Conservation (phyloP, 2,113 vertebrate genomes). For the Ctenomys sociabilis region DNA sequence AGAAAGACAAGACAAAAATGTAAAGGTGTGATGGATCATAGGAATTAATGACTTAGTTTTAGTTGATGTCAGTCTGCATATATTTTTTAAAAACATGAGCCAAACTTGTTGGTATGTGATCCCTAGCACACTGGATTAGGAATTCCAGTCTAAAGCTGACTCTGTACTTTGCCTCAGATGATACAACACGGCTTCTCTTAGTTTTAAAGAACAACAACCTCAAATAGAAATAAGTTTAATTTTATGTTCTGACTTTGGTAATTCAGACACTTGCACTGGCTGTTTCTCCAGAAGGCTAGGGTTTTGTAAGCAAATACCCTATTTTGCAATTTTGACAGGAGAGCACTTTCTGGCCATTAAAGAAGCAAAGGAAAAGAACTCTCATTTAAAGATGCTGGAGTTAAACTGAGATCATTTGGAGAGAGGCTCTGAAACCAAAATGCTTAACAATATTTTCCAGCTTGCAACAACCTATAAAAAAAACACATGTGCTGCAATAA, state of each 20-base stretch:
- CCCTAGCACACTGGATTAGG: neutral
- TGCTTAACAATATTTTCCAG: slow-evolving; percentile 68
- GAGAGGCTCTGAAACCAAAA: slow-evolving; percentile 66
- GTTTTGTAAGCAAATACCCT: slow-evolving; percentile 21
- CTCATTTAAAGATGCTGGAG: slow-evolving; percentile 33
- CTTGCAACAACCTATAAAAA: slow-evolving; percentile 67
- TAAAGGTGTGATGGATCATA: neutral
- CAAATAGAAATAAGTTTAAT: slow-evolving; percentile 24
- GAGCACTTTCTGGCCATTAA: slow-evolving; percentile 52
- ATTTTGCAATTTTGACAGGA: slow-evolving; percentile 54
- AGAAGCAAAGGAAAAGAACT: neutral
- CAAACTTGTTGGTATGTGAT: neutral
- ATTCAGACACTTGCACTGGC: slow-evolving; percentile 53
- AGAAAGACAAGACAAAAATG: neutral
- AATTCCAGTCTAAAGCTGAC: neutral
- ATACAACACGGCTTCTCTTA: neutral
- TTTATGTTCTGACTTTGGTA: neutral
- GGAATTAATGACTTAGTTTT: neutral
- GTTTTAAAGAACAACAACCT: neutral
- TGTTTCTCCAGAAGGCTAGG: neutral
- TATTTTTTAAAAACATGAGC: neutral
- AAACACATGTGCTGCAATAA: slow-evolving; percentile 58
- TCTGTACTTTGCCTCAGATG: neutral
- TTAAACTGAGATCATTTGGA: slow-evolving; percentile 66
- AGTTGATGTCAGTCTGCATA: neutral